phyloP scores from a whole-genome alignment of 2,113 vertebrate genomes.

The Ailurus styani region DNA sequence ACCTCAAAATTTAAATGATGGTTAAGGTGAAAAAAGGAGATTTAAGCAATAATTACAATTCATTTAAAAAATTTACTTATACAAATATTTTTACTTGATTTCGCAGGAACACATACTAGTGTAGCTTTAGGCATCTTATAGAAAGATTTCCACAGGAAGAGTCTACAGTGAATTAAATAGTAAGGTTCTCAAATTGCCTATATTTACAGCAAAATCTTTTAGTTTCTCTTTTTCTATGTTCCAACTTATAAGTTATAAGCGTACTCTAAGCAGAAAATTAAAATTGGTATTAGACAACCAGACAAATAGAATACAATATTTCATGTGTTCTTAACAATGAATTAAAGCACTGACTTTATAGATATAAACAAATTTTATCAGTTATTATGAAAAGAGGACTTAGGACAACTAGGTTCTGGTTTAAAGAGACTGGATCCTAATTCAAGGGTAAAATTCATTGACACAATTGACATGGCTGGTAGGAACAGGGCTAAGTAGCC shows the following conservation, averaged over 20 bases:
- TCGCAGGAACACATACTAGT: not conserved
- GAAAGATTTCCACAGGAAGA: not conserved
- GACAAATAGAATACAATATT: not conserved
- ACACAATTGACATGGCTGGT: not conserved
- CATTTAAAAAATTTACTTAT: not conserved
- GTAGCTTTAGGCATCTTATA: not conserved
- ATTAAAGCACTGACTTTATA: not conserved
- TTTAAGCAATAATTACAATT: constrained; percentile 21
- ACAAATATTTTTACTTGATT: constrained; percentile 11
- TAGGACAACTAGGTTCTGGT: not conserved
- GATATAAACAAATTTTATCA: not conserved
- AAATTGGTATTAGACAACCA: constrained; percentile 20
- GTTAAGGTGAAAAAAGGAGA: not conserved
- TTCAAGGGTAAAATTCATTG: not conserved
- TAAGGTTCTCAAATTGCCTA: not conserved
- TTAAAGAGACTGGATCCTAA: not conserved
- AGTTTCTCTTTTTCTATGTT: not conserved
- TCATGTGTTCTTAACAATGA: not conserved
- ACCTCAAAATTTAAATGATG: not conserved
- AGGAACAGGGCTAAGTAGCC: not conserved
- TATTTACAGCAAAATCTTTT: not conserved
- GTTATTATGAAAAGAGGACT: constrained; percentile 4
- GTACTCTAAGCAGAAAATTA: not conserved
- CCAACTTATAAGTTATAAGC: not conserved
- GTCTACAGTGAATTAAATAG: not conserved